Conservation (phyloP, 1,140 invertebrate species). For the Matsumurasca onukii region DNA sequence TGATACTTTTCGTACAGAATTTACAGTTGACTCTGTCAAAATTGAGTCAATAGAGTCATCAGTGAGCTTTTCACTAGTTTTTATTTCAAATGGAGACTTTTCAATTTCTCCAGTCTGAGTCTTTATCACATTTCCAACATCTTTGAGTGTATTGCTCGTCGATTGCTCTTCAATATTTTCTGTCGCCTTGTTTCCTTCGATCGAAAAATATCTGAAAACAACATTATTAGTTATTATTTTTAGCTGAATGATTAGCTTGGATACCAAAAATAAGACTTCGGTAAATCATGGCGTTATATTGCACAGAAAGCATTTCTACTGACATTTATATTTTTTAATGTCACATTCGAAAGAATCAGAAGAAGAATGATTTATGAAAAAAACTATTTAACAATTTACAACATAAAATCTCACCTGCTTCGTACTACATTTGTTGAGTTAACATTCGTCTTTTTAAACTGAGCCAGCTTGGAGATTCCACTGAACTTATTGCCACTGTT, state of each 20-base stretch:
- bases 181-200: not conserved
- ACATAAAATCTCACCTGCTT: constrained; percentile 29
- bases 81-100: not conserved
- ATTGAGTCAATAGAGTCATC: too few species aligned
- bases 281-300: too few species aligned
- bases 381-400: not conserved
- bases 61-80: constrained; percentile 2
- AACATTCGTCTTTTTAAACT: constrained; percentile 33
- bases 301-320: too few species aligned
- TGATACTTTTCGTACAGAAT: too few species aligned
- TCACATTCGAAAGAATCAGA: not conserved
- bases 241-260: not conserved
- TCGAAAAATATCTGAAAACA: not conserved
- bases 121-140: constrained; percentile 3
- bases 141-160: not conserved
- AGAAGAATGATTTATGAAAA: too few species aligned
- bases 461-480: constrained; percentile 31
- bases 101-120: not conserved
- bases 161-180: not conserved
- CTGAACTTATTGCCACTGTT: constrained; percentile 36
- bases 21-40: too few species aligned
- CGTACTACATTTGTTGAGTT: constrained; percentile 26
- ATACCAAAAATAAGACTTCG: not conserved
- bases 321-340: not conserved
- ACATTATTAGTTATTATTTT: not conserved